Percentiles rank a stretch among this genome's conserved stretches.
phyloP scores from a whole-genome alignment of 2,113 vertebrate species.

The Sylvietta virens region DNA sequence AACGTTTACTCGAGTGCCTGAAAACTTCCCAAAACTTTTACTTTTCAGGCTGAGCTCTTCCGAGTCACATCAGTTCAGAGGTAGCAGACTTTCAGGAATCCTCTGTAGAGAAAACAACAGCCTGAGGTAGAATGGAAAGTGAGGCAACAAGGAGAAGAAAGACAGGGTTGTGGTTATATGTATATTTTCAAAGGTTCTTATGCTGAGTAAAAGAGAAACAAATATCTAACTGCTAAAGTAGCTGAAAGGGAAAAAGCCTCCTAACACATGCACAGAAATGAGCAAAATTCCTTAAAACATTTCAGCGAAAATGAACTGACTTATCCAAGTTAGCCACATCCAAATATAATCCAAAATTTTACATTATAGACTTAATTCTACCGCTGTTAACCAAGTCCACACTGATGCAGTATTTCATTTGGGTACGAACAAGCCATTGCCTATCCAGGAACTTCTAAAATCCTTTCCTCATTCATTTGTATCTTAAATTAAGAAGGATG shows the following conservation, averaged over 20 bases:
- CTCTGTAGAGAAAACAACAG: neutral
- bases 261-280: neutral
- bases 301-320: neutral
- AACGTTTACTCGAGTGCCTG: neutral
- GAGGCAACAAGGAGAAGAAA: neutral
- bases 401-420: neutral
- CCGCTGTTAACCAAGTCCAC: neutral
- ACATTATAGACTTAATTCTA: neutral
- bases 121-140: neutral
- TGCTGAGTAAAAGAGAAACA: neutral
- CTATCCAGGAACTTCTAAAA: neutral
- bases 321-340: neutral
- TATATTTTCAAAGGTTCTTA: neutral
- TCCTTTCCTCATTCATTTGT: neutral
- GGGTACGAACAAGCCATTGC: neutral
- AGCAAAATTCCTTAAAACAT: neutral
- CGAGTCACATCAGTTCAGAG: neutral
- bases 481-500: neutral
- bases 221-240: neutral
- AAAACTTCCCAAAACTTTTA: slow-evolving; percentile 2
- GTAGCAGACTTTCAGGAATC: neutral
- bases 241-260: neutral
- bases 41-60: neutral
- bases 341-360: neutral
- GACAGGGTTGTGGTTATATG: neutral